Evolutionary conservation across 2,888 invertebrate genomes (phyloP), one percentile per base, ranked within the genome.

Genomic region (Stramonita haemastoma): DNA sequence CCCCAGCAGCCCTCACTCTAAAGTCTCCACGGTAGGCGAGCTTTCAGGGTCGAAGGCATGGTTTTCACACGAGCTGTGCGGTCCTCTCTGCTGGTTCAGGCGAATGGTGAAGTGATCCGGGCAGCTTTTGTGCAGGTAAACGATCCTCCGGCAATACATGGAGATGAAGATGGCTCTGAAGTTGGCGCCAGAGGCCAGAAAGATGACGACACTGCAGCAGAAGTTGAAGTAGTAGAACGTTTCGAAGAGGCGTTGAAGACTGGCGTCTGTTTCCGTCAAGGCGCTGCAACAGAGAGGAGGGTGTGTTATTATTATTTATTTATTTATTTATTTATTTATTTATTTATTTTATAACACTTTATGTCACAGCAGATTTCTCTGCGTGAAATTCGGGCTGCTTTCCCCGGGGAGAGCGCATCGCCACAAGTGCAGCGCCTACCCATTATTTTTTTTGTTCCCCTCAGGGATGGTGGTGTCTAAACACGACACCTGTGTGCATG

Each of bases 211-310:
- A 84, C 90, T 91, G 85, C 88, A 87, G 66, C 90, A 91, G 87
- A 90, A 91, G 87, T 89, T 89, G 79, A 91, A 85, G 83, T 90
- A 91, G 87, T 90, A 91, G 66, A 91, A 56, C 36, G 81, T 87
- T 73, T 91, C 90, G 60, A 91, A 91, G 56, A 88, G 88, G 15
- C 91, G 57, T 84, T 91, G 90, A 1, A 90, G 86, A n/a, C 66
- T 88, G 77, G 83, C 79, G 90, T 90, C 91, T 13, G 79, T 29
- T 34, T 66, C n/a, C 0, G 89, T 60, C 56, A 86, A 29, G 6
- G 60, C 19, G 15, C 86, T 86, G 86, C 0, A 57, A 85, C 34
- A 77, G 46, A 46, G 46, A 46, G 46, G n/a, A n/a, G n/a, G n/a
- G n/a, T n/a, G n/a, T n/a, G n/a, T n/a, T n/a, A n/a, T n/a, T n/a